Conservation (phyloP, 2,113 vertebrate genomes). For the Hydropotes inermis region DNA sequence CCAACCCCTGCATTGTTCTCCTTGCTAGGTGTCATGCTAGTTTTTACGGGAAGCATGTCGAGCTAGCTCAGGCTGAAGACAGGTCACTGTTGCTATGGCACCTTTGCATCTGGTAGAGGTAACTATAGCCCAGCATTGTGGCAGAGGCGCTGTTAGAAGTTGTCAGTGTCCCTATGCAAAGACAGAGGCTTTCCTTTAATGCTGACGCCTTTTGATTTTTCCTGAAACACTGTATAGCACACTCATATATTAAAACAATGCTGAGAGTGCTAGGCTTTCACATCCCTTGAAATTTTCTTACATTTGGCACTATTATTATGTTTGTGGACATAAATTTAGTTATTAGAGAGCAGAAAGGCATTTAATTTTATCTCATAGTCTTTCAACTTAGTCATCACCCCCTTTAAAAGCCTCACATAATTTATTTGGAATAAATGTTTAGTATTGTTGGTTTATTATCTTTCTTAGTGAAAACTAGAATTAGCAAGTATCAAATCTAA, state of each 20-base stretch:
- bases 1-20: neutral
- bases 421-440: conserved; percentile 13
- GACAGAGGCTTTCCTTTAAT: neutral
- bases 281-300: neutral
- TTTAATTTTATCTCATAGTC: conserved; percentile 10
- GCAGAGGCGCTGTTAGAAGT: neutral
- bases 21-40: neutral
- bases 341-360: neutral
- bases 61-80: neutral
- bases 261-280: neutral
- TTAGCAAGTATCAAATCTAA: neutral
- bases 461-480: neutral
- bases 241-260: neutral
- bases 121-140: accelerated
- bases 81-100: neutral
- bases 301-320: neutral
- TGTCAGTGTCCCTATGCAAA: neutral
- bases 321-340: neutral
- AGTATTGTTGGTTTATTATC: neutral
- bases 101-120: neutral
- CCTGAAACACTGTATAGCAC: neutral
- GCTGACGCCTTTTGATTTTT: neutral
- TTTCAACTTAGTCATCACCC: neutral
- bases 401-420: neutral
- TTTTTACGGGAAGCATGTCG: neutral